phyloP scores from a whole-genome alignment of 1,140 invertebrate species.

The Meloidogyne floridensis region DNA sequence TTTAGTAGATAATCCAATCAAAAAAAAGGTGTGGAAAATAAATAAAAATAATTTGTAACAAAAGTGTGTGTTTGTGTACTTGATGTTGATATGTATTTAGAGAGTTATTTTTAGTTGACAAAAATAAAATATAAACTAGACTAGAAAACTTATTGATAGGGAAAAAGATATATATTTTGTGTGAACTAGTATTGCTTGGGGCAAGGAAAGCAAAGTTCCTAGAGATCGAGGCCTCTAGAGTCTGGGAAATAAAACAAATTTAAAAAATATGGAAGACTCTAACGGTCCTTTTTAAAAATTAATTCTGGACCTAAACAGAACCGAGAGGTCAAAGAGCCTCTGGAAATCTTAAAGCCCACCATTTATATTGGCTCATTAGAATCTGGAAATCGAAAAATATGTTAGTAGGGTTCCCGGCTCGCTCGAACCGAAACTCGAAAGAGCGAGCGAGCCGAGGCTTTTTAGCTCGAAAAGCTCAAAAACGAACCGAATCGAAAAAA shows the following conservation, averaged over 20 bases:
- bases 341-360: no score
- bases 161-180: neutral
- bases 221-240: neutral
- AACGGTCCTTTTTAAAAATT: neutral
- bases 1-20: neutral
- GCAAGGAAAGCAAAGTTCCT: neutral
- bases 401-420: no score
- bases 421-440: no score
- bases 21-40: neutral
- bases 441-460: no score
- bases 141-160: neutral
- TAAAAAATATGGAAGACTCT: neutral
- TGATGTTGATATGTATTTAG: neutral
- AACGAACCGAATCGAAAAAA: no score
- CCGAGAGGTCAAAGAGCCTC: no score
- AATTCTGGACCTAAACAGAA: no score
- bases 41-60: neutral
- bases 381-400: neutral
- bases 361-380: neutral
- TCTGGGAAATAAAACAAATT: neutral
- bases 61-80: neutral
- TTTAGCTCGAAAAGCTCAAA: no score
- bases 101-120: neutral
- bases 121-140: neutral
- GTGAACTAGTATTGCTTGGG: conserved; percentile 8